These are phyloP conservation scores for Otocyon megalotis DNA, from an alignment of 2,113 vertebrate species.

Conservation along the genomic window DNA sequence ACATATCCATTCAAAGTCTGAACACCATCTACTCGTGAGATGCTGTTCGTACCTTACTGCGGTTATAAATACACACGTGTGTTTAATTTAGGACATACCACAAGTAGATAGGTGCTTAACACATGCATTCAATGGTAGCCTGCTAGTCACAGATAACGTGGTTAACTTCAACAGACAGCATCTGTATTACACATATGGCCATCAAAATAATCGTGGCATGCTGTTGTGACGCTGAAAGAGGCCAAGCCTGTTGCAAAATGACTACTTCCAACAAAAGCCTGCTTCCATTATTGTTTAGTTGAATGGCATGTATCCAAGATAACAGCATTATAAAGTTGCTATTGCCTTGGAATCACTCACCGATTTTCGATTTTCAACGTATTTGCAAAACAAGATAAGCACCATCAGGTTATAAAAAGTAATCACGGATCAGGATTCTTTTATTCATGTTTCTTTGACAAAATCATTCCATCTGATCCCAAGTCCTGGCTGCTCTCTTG, in stretches of 20 bases:
- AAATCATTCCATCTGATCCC: constrained; percentile 59
- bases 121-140: neutral
- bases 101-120: constrained; percentile 21
- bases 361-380: constrained; percentile 59
- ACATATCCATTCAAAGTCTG: neutral
- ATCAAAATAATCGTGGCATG: constrained; percentile 64
- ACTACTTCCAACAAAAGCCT: constrained; percentile 58
- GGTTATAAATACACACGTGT: neutral
- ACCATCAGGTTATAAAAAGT: constrained; percentile 51
- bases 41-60: neutral
- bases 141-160: constrained; percentile 19
- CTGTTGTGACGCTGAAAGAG: constrained; percentile 67
- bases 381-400: constrained; percentile 69
- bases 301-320: constrained; percentile 57
- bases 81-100: constrained; percentile 36
- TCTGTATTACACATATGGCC: constrained; percentile 54
- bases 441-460: constrained; percentile 59
- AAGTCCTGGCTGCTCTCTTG: constrained; percentile 39
- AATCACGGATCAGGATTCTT: constrained; percentile 3
- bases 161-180: constrained; percentile 63
- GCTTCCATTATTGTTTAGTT: constrained; percentile 37
- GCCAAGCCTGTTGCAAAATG: constrained; percentile 35
- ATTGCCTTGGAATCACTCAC: constrained; percentile 53
- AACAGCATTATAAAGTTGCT: constrained; percentile 46
- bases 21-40: neutral